These are phyloP conservation scores for Syrista parreyssii DNA, from an alignment of 2,888 invertebrate genomes.

Conservation along the genomic window DNA sequence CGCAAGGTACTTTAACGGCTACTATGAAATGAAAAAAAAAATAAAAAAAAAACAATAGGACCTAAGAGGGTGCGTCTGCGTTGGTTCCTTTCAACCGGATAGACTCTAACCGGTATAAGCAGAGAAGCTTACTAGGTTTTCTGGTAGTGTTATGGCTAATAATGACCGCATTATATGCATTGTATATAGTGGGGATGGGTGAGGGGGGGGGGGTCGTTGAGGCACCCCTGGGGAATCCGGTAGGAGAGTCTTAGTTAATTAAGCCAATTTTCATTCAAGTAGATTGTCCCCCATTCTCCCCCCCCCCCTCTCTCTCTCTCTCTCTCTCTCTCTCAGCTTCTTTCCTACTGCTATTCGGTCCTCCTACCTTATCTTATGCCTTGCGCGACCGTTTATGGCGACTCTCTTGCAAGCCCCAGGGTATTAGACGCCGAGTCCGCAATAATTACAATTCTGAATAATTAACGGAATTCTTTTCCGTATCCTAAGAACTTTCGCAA, in stretches of 20 bases:
- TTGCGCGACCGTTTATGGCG: not conserved
- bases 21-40: too few relatives aligned
- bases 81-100: too few relatives aligned
- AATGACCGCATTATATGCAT: not conserved
- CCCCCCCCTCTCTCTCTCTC: not conserved
- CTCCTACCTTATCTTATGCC: not conserved
- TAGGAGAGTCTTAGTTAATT: constrained; percentile 1
- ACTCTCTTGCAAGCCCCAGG: not conserved
- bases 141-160: too few relatives aligned
- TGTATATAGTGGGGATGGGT: not conserved
- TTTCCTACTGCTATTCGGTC: too few relatives aligned
- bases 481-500: too few relatives aligned
- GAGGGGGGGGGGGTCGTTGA: too few relatives aligned
- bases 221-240: not conserved
- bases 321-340: too few relatives aligned
- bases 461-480: constrained; percentile 1
- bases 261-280: constrained; percentile 5
- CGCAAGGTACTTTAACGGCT: too few relatives aligned
- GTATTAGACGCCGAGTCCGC: not conserved
- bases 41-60: too few relatives aligned
- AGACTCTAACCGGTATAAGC: too few relatives aligned
- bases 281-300: not conserved
- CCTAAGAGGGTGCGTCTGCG: too few relatives aligned
- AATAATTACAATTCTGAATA: constrained; percentile 4
- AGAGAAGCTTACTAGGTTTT: too few relatives aligned